Evolutionary conservation across 2,888 invertebrate genomes (phyloP).

Genomic region (Hyles lineata): DNA sequence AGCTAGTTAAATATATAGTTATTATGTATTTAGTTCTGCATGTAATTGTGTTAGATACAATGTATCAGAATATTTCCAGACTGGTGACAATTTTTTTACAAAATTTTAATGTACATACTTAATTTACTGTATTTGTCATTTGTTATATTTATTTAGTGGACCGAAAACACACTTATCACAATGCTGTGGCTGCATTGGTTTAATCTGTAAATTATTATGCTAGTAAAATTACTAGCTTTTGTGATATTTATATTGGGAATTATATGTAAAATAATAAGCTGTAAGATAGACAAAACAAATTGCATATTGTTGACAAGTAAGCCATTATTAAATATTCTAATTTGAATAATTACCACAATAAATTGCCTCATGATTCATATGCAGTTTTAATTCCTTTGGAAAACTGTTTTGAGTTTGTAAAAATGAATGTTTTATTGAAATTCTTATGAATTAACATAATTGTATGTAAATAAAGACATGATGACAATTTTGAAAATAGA

Average conservation of each 20-base stretch:
- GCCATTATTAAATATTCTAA: conserved; percentile 63
- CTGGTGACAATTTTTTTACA: conserved; percentile 22
- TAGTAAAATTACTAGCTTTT: conserved; percentile 56
- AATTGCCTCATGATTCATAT: conserved; percentile 69
- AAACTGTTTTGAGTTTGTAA: neutral
- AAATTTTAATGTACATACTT: conserved; percentile 22
- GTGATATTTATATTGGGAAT: conserved; percentile 62
- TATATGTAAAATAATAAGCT: conserved; percentile 45
- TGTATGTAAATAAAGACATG: no score
- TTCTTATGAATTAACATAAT: no score
- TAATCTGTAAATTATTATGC: conserved; percentile 36
- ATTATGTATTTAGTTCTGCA: conserved; percentile 24
- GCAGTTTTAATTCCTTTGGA: conserved; percentile 48
- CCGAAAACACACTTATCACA: conserved; percentile 7
- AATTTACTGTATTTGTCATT: conserved; percentile 17
- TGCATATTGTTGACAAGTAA: conserved; percentile 63
- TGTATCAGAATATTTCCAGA: conserved; percentile 14
- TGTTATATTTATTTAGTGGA: conserved; percentile 22
- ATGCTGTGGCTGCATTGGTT: conserved; percentile 22
- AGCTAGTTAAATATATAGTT: conserved; percentile 16
- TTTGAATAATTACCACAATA: conserved; percentile 66
- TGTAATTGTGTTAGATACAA: conserved; percentile 19
- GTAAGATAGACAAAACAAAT: conserved; percentile 55
- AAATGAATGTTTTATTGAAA: neutral
- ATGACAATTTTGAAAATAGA: no score